phyloP scores from a whole-genome alignment of 2,888 invertebrate genomes.

The Athrips mouffetella region DNA sequence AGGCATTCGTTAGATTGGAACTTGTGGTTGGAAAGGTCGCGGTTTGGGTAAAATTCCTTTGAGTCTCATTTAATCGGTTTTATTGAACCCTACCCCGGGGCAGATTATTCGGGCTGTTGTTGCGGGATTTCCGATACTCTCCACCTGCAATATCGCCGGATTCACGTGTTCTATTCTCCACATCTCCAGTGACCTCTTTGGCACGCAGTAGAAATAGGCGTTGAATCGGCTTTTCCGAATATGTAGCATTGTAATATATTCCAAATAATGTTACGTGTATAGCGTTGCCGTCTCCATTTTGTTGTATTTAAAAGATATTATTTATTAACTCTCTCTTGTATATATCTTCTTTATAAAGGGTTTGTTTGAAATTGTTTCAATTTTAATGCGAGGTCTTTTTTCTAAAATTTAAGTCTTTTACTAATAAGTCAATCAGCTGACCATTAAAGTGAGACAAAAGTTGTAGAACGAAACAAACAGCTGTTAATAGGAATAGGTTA shows the following conservation, averaged over 20 bases:
- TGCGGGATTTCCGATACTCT: neutral
- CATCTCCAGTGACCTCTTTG: conserved; percentile 10
- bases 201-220: conserved; percentile 1
- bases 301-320: no score
- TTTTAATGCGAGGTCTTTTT: no score
- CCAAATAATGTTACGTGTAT: neutral
- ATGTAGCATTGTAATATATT: neutral
- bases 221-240: neutral
- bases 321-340: no score
- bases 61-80: conserved; percentile 11
- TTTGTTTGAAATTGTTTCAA: no score
- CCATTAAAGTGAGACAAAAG: no score
- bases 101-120: neutral
- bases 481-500: no score
- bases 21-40: neutral
- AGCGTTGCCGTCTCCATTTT: no score
- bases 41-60: conserved; percentile 10
- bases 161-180: conserved; percentile 6
- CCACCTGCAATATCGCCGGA: conserved; percentile 6
- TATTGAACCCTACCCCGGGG: neutral
- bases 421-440: no score
- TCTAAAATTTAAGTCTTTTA: no score
- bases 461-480: no score
- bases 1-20: conserved; percentile 6
- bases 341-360: no score